Conservation (phyloP, 2,113 vertebrate genomes). For the Mohoua ochrocephala region DNA sequence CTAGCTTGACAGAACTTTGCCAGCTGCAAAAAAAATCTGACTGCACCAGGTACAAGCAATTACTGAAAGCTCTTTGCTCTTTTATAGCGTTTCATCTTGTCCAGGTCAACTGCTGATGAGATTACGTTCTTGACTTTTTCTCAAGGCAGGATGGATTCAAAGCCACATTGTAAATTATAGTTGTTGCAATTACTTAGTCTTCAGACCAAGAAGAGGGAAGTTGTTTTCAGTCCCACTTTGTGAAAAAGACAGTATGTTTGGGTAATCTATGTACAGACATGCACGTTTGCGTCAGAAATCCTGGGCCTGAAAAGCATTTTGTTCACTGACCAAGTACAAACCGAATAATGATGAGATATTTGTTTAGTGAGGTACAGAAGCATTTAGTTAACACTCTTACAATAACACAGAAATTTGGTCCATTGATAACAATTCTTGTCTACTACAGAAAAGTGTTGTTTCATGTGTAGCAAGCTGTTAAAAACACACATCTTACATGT, state of each 20-base stretch:
- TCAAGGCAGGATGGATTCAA: neutral
- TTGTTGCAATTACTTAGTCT: neutral
- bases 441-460: neutral
- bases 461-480: neutral
- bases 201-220: neutral
- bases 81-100: neutral
- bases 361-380: neutral
- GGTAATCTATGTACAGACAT: neutral
- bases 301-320: neutral
- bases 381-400: neutral
- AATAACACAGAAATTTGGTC: neutral
- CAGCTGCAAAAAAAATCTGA: neutral
- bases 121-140: neutral
- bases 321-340: neutral
- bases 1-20: neutral
- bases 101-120: neutral
- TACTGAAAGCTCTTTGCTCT: neutral
- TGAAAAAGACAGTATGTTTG: neutral
- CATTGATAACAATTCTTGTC: neutral
- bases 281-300: neutral
- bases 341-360: neutral
- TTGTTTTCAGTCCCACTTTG: neutral
- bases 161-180: neutral
- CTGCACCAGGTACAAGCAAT: neutral
- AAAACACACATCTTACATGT: neutral